phyloP scores from a whole-genome alignment of 2,113 vertebrate species.

The Sporophila hypoxantha region DNA sequence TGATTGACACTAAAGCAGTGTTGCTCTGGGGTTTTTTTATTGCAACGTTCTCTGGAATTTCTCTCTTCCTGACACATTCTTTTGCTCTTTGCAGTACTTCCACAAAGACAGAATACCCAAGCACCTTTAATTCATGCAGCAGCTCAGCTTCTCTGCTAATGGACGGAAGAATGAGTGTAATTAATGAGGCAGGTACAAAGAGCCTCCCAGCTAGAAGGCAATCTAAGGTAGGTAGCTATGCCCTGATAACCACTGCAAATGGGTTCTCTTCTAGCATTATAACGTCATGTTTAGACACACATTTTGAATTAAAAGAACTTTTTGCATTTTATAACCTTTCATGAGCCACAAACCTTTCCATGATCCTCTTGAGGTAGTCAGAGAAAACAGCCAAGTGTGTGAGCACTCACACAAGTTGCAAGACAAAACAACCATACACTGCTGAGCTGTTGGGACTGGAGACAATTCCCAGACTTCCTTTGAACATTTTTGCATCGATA shows the following conservation, averaged over 20 bases:
- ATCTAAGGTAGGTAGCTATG: neutral
- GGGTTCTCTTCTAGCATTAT: neutral
- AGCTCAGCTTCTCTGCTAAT: neutral
- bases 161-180: neutral
- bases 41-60: neutral
- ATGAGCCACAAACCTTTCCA: neutral
- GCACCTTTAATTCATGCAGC: neutral
- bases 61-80: neutral
- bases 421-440: neutral
- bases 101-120: neutral
- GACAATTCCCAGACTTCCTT: neutral
- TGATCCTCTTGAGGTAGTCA: neutral
- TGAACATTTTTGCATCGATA: neutral
- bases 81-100: neutral
- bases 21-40: neutral
- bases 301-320: neutral
- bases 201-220: neutral
- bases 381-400: neutral
- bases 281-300: neutral
- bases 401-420: neutral
- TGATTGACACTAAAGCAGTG: neutral
- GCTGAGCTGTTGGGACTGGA: neutral
- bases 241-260: neutral
- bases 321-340: neutral
- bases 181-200: neutral